These are phyloP conservation scores for Pangasianodon gigas DNA, from an alignment of 2,113 vertebrate genomes.

Conservation along the genomic window DNA sequence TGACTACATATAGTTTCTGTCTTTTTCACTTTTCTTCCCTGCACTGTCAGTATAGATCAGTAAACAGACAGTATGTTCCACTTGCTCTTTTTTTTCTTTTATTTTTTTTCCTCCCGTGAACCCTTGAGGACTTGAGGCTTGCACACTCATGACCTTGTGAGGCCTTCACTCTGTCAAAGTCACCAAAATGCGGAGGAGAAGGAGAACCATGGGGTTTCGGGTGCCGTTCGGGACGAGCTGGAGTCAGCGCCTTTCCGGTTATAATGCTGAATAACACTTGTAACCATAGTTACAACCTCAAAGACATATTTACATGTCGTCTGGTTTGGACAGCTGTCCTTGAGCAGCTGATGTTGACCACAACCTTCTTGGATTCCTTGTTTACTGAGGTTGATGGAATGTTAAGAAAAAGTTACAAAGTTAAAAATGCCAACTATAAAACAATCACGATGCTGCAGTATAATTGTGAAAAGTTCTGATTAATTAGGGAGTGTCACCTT, in stretches of 20 bases:
- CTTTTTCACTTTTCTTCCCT: neutral
- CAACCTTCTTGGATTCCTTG: neutral
- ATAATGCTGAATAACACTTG: neutral
- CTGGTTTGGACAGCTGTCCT: neutral
- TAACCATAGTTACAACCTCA: neutral
- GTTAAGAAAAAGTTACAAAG: neutral
- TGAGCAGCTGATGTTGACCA: neutral
- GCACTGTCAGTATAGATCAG: neutral
- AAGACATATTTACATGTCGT: neutral
- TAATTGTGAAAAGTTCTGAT: neutral
- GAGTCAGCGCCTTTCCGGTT: neutral
- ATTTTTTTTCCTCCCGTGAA: neutral
- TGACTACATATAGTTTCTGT: neutral
- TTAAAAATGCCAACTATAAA: neutral
- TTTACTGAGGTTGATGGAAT: neutral
- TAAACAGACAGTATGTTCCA: neutral
- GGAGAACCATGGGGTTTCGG: neutral
- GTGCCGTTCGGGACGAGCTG: neutral
- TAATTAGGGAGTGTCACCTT: neutral
- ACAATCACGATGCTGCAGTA: neutral
- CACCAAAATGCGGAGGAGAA: neutral
- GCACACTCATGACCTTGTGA: neutral
- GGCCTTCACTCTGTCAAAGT: neutral
- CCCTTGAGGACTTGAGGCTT: neutral
- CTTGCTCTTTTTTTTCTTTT: neutral